Evolutionary conservation across 2,113 vertebrate genomes (phyloP), one percentile per base, ranked within the genome.

Genomic region (Archocentrus centrarchus): DNA sequence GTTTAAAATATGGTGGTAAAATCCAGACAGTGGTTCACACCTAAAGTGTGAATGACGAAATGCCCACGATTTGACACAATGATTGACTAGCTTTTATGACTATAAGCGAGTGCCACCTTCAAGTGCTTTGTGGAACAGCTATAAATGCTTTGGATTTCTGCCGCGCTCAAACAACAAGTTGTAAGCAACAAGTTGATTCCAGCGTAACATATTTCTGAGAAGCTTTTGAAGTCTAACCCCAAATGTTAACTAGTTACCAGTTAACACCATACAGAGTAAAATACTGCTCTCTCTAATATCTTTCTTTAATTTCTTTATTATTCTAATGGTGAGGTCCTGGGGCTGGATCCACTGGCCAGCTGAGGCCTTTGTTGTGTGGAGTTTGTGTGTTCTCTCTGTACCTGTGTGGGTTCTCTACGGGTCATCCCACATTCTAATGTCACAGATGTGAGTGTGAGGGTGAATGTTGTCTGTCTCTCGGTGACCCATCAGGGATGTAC

Each of bases 21-120:
- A 73, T 73, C 68, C 68, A 53, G 68, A 55, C 32, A 53, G 68
- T 55, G 68, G 27, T 73, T 73, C 27, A 73, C 68, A 55, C 68
- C 68, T 73, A 17, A 73, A 55, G 68, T 73, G 68, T 55, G 68
- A 73, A 73, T 73, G 47, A 73, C 1, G 47, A 73, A 55, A 30
- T 73, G 47, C 68, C 27, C 6, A 18, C 53, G 66, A 73, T 44
- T 73, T 1, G 18, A 32, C 27, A 55, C 66, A 73, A 73, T 73
- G 66, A 53, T 53, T 53, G 44, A 27, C 47, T 27, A 73, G 44
- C 47, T 73, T 73, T 73, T 53, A 73, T 55, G 68, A 73, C 47
- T 73, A 20, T 55, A 11, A 35, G 50, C n/a, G 22, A 59, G n/a
- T 13, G 57, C n/a, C 57, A 59, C 57, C n/a, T 59, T 13, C 47